Conservation (phyloP, 2,113 vertebrate species). For the Chiloscyllium plagiosum region DNA sequence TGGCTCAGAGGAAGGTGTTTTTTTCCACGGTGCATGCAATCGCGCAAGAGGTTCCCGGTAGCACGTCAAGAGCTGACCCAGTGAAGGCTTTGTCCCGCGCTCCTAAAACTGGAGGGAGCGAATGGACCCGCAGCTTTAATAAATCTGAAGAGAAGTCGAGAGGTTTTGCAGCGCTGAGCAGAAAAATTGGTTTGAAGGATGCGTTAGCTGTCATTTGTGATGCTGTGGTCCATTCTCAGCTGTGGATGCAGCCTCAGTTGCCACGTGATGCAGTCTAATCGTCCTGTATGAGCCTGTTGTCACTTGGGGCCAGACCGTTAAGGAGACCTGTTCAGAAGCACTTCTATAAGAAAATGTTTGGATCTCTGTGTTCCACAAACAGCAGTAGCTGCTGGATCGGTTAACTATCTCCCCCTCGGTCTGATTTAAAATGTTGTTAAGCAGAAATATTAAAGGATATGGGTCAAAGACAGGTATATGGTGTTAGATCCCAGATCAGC, state of each 20-base stretch:
- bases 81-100: neutral
- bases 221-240: neutral
- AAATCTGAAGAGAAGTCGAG: neutral
- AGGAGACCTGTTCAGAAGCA: no score
- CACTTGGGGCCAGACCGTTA: no score
- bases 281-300: no score
- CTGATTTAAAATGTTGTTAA: no score
- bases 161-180: neutral
- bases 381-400: no score
- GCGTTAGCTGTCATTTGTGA: neutral
- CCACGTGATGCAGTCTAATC: neutral
- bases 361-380: no score
- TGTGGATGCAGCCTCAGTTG: neutral
- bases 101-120: neutral
- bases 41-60: neutral
- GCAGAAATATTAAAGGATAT: no score
- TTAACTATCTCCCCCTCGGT: no score
- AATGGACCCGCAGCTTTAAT: neutral
- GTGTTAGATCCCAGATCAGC: no score
- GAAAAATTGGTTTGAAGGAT: neutral
- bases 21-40: neutral
- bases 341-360: no score
- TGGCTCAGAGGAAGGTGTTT: neutral
- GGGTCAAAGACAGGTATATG: no score
- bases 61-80: neutral